Percentiles rank a stretch among this genome's conserved stretches.
Conservation (phyloP, 1,140 invertebrate genomes). For the Heliothis virescens region DNA sequence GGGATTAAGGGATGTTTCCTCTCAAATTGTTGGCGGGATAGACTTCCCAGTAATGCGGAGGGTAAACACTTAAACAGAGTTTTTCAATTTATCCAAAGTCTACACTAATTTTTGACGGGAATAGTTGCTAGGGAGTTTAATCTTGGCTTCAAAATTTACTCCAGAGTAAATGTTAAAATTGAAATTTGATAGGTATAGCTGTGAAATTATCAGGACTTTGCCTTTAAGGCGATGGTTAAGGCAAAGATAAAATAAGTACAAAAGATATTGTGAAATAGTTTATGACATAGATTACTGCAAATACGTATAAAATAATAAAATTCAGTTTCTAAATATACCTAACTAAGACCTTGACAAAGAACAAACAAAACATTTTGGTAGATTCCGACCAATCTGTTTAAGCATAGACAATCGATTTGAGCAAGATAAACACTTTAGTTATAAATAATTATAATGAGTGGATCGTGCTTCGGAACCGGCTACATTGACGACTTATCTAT, state of each 20-base stretch:
- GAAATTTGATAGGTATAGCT: too few relatives aligned
- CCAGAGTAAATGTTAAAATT: background rate
- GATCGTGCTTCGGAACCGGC: background rate
- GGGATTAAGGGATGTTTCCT: constrained; percentile 37
- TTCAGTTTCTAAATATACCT: background rate
- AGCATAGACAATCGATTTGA: constrained; percentile 21
- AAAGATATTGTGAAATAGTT: too few relatives aligned
- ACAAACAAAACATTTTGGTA: background rate
- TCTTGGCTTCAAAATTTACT: background rate
- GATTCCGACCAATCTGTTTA: background rate
- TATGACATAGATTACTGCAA: too few relatives aligned
- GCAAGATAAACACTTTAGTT: constrained; percentile 14
- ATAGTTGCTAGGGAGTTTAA: too few relatives aligned
- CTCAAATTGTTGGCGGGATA: constrained; percentile 17
- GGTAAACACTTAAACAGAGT: constrained; percentile 7
- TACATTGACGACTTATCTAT: background rate
- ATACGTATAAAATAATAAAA: background rate
- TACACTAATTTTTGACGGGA: too few relatives aligned
- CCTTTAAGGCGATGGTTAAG: too few relatives aligned
- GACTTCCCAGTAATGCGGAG: background rate
- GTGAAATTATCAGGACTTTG: too few relatives aligned
- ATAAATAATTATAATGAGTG: constrained; percentile 17
- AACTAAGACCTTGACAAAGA: constrained; percentile 3
- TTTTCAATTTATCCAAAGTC: background rate
- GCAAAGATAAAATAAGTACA: too few relatives aligned